Percentiles rank a stretch among this genome's conserved stretches.
Conservation (phyloP, 1,140 invertebrate species). For the Macrotrachela quadricornifera region DNA sequence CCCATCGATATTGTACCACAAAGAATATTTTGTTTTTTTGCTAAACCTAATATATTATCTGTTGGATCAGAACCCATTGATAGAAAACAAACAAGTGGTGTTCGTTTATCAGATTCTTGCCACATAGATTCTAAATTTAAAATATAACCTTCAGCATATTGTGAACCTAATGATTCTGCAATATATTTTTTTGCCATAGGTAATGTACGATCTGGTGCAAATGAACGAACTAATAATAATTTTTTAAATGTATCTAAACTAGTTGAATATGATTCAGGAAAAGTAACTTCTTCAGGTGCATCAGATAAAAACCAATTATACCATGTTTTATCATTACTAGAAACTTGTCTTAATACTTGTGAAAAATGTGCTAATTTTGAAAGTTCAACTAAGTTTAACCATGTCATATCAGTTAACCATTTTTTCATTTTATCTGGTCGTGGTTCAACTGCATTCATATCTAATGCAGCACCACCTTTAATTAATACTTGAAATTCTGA, state of each 20-base stretch:
- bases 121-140: slow-evolving; percentile 70
- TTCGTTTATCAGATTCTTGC: slow-evolving; percentile 60
- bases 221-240: slow-evolving; percentile 67
- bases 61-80: slow-evolving; percentile 90
- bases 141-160: slow-evolving; percentile 32
- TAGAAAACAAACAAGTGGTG: slow-evolving; percentile 72
- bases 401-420: slow-evolving; percentile 66
- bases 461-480: slow-evolving; percentile 53
- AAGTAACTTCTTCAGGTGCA: slow-evolving; percentile 62
- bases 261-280: slow-evolving; percentile 70
- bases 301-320: slow-evolving; percentile 77
- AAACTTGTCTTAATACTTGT: slow-evolving; percentile 51
- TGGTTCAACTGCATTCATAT: slow-evolving; percentile 46
- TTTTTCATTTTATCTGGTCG: slow-evolving; percentile 50
- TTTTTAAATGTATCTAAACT: slow-evolving; percentile 61
- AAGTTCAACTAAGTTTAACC: slow-evolving; percentile 60
- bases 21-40: slow-evolving; percentile 59
- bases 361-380: slow-evolving; percentile 46
- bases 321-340: slow-evolving; percentile 60
- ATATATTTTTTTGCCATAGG: slow-evolving; percentile 77
- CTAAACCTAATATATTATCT: slow-evolving; percentile 61
- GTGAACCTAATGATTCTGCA: slow-evolving; percentile 32
- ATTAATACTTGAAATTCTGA: slow-evolving; percentile 72
- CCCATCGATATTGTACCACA: slow-evolving; percentile 78
- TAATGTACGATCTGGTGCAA: slow-evolving; percentile 78